Percentiles rank a stretch among this genome's conserved stretches.
phyloP scores from a whole-genome alignment of 2,888 invertebrate species.

The Fragum fragum region DNA sequence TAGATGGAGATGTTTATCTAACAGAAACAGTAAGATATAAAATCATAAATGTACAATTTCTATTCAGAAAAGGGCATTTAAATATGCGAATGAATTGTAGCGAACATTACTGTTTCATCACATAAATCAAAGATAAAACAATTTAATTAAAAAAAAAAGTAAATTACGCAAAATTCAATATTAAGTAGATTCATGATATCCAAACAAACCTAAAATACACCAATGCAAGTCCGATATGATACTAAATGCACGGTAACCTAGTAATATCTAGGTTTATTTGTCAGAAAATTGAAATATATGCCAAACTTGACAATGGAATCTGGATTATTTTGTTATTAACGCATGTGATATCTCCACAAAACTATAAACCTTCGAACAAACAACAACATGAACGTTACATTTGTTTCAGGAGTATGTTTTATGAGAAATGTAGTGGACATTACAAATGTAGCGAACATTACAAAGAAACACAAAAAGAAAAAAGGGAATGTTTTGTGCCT shows the following conservation, averaged over 20 bases:
- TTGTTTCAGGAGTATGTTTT: not conserved
- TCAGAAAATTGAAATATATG: not conserved
- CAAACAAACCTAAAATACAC: not conserved
- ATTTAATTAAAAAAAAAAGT: not conserved
- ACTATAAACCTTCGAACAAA: not conserved
- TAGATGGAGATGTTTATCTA: too few relatives aligned
- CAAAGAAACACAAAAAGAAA: not conserved
- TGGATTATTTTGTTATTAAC: not conserved
- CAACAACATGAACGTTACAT: not conserved
- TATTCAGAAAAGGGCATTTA: not conserved
- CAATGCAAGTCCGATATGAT: not conserved
- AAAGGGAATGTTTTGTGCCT: too few relatives aligned
- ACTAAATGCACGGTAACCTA: not conserved
- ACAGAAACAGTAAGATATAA: too few relatives aligned
- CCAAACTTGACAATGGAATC: not conserved
- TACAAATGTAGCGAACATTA: conserved; percentile 6
- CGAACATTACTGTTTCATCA: conserved; percentile 5
- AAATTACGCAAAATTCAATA: not conserved
- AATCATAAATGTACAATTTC: too few relatives aligned
- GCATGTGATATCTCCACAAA: not conserved
- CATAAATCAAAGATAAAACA: not conserved
- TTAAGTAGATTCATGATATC: not conserved
- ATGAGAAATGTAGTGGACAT: not conserved
- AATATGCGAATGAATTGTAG: not conserved
- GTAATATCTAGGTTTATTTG: not conserved